Percentiles rank a stretch among this genome's conserved stretches.
These are phyloP conservation scores for Crypturellus tataupa DNA, from an alignment of 2,797 vertebrate species.

Conservation along the genomic window DNA sequence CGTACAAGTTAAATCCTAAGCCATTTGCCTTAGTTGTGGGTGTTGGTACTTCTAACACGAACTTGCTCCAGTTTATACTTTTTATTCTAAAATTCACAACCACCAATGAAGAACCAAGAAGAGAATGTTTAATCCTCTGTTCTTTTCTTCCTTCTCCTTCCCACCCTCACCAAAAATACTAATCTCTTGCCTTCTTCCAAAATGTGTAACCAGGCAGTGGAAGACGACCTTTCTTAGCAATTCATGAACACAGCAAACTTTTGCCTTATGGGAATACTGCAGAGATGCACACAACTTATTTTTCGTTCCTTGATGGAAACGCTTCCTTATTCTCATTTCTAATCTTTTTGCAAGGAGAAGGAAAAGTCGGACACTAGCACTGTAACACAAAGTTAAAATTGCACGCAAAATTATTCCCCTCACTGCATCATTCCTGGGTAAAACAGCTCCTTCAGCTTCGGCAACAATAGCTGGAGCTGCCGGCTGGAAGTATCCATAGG, in stretches of 20 bases:
- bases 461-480: slow-evolving; percentile 12
- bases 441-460: slow-evolving; percentile 4
- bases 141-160: background rate
- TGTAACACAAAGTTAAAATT: background rate
- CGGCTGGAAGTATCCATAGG: slow-evolving; percentile 11
- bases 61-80: background rate
- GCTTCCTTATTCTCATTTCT: background rate
- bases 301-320: background rate
- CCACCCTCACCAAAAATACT: background rate
- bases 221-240: background rate
- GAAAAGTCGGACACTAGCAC: background rate
- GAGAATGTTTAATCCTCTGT: background rate
- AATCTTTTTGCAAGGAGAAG: background rate
- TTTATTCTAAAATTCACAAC: background rate
- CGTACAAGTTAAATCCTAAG: background rate
- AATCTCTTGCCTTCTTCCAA: background rate
- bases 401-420: slow-evolving; percentile 8
- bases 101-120: background rate
- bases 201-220: background rate
- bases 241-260: background rate
- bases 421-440: background rate
- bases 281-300: background rate
- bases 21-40: background rate
- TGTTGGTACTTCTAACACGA: background rate
- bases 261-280: background rate